Conservation (phyloP, 2,888 invertebrate genomes). For the Nephrotoma guestfalica region DNA sequence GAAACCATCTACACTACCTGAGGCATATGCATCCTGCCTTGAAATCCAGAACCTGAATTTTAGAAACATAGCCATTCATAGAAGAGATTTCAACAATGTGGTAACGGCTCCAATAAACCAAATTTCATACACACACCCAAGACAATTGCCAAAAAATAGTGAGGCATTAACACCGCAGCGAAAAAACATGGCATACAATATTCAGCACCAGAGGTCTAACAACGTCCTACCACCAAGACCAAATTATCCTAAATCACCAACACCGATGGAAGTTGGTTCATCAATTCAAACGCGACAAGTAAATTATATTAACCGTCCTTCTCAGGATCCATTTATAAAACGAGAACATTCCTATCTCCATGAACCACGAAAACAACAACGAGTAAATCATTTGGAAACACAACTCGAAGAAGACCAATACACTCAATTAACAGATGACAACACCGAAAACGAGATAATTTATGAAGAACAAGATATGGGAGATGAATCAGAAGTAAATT, state of each 20-base stretch:
- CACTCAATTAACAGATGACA: background rate
- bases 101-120: no score
- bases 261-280: background rate
- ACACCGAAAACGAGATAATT: background rate
- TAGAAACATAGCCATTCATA: background rate
- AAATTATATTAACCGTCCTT: background rate
- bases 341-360: background rate
- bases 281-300: background rate
- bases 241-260: background rate
- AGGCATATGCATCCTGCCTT: no score
- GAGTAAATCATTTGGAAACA: background rate
- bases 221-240: background rate
- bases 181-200: no score
- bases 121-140: no score
- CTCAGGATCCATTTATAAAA: background rate
- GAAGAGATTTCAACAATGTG: background rate
- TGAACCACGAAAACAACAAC: background rate
- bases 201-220: background rate
- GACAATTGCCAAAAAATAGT: no score
- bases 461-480: no score
- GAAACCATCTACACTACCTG: no score
- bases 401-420: background rate
- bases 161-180: no score
- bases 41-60: background rate
- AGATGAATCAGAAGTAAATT: no score